A percentile compares a stretch with the other conserved stretches of the same genome.
These are phyloP conservation scores for Centropus bengalensis DNA, from an alignment of 2,113 vertebrate species.

Conservation along the genomic window DNA sequence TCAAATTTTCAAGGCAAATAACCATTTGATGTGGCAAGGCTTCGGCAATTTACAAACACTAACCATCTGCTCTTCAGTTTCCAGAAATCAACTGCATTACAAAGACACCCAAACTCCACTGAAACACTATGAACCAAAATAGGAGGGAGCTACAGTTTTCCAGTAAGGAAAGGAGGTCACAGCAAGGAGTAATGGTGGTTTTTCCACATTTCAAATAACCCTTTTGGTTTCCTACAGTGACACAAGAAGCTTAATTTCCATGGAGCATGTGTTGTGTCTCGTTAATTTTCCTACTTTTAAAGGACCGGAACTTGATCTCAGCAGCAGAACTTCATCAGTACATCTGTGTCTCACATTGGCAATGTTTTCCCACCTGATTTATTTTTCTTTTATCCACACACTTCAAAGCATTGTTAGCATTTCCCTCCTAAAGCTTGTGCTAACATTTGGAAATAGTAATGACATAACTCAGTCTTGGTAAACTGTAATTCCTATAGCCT, in stretches of 20 bases:
- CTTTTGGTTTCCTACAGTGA: neutral
- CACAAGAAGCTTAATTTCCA: neutral
- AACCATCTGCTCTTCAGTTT: slow-evolving; percentile 41
- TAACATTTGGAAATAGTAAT: neutral
- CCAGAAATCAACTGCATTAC: neutral
- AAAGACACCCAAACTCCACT: neutral
- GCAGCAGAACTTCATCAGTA: neutral
- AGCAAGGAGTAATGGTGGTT: neutral
- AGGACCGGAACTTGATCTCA: neutral
- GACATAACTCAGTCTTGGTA: neutral
- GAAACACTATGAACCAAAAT: neutral
- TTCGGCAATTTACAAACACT: slow-evolving; percentile 57
- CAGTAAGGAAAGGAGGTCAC: neutral
- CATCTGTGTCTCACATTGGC: neutral
- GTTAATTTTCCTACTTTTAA: neutral
- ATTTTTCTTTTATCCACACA: neutral
- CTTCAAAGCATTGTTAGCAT: neutral
- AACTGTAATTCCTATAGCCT: neutral
- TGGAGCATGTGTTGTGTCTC: neutral
- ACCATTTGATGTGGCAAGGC: neutral
- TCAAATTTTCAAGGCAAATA: slow-evolving; percentile 24
- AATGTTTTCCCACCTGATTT: neutral
- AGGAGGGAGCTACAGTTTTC: neutral
- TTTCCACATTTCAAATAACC: neutral
- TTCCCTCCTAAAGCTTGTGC: neutral